These are phyloP conservation scores for Psittacula derbiana DNA, from an alignment of 2,797 vertebrate species.

Conservation along the genomic window DNA sequence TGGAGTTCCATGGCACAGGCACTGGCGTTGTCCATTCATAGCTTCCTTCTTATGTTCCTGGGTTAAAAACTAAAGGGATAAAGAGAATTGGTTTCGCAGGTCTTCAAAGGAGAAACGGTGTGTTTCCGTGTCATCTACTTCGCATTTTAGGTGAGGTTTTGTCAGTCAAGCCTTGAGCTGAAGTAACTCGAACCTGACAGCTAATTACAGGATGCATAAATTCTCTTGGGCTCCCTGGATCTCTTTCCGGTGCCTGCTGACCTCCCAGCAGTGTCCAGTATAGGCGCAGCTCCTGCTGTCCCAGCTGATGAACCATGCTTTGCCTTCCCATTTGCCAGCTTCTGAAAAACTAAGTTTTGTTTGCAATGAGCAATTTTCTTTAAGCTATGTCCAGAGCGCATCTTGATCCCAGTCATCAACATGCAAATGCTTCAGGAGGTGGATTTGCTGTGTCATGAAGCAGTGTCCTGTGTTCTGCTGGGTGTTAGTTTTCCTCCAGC, in stretches of 20 bases:
- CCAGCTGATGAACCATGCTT: slow-evolving; percentile 17
- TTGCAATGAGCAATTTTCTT: slow-evolving; percentile 44
- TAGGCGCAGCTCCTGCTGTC: slow-evolving; percentile 11
- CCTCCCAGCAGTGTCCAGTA: neutral
- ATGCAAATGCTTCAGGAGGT: slow-evolving; percentile 31
- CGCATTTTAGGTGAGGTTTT: neutral
- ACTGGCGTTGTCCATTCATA: neutral
- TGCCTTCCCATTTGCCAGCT: slow-evolving; percentile 10
- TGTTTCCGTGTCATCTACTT: neutral
- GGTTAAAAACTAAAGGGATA: neutral
- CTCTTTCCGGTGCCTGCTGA: neutral
- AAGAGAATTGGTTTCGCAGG: neutral
- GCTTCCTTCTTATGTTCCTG: neutral
- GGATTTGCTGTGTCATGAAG: neutral
- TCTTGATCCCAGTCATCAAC: slow-evolving; percentile 28
- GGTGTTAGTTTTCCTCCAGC: neutral
- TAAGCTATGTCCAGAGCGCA: slow-evolving; percentile 17
- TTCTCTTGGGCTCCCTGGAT: neutral
- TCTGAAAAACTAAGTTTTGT: slow-evolving; percentile 7
- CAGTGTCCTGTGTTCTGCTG: neutral
- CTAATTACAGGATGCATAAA: neutral
- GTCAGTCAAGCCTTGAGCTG: slow-evolving; percentile 13
- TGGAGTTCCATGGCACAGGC: neutral
- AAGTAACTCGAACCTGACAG: slow-evolving; percentile 14
- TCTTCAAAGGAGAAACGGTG: neutral